Conservation (phyloP, 2,888 invertebrate genomes). For the Papilio protenor region DNA sequence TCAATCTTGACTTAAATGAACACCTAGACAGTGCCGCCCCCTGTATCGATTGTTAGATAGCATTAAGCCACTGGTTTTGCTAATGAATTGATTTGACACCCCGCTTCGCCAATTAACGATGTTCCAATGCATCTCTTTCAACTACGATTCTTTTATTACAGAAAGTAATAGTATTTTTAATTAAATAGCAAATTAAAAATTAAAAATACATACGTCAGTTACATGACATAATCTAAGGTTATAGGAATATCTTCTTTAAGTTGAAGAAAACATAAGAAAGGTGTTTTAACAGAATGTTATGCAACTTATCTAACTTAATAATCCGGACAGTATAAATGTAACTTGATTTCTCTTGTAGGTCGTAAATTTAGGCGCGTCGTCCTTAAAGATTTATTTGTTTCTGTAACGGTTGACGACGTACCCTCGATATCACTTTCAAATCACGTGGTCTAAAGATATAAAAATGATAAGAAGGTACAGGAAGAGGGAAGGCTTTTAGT, state of each 20-base stretch:
- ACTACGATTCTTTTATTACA: conserved; percentile 24
- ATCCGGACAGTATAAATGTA: conserved; percentile 33
- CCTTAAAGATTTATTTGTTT: conserved; percentile 62
- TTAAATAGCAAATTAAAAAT: background rate
- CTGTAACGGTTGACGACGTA: conserved; percentile 65
- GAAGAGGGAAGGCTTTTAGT: conserved; percentile 63
- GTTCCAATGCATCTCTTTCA: conserved; percentile 48
- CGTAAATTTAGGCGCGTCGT: conserved; percentile 45
- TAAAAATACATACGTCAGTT: background rate
- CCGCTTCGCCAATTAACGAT: conserved; percentile 66
- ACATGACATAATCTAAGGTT: background rate
- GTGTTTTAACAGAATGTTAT: background rate
- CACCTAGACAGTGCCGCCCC: conserved; percentile 67
- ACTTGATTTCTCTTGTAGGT: conserved; percentile 24
- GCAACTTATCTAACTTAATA: background rate
- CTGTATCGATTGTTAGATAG: conserved; percentile 73
- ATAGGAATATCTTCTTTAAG: background rate
- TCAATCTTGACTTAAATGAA: conserved; percentile 81
- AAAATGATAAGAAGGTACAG: conserved; percentile 77
- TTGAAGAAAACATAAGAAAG: background rate
- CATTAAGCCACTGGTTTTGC: conserved; percentile 70
- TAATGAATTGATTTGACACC: conserved; percentile 79
- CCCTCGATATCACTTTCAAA: conserved; percentile 65
- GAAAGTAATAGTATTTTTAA: background rate
- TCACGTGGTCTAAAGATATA: conserved; percentile 68